Base-by-base conservation (phyloP, 2,888 invertebrate genomes). In the Prosapia bicincta region DNA sequence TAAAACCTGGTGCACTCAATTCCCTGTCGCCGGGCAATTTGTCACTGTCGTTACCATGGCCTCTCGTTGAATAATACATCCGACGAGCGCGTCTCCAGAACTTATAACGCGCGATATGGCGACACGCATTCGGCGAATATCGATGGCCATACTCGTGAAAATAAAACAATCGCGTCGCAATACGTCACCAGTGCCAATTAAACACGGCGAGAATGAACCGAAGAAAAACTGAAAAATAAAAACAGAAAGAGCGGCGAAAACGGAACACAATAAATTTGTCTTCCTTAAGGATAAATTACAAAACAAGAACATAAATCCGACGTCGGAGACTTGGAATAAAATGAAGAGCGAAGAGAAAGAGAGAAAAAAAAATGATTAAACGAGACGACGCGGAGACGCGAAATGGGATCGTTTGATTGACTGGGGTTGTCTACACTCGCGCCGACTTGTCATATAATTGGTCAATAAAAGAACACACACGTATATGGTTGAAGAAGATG, bases 381-480 rank as follows among this genome's bases (percentile, higher is more conserved):
- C 54, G 54, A n/a, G 54, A 72, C 72, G 67, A 28, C 72, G 32
- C 30, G 25, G 26, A 2, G 26, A 67, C 24, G n/a, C 32, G 67
- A 72, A 26, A 72, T 66, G 72, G 67, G 30, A 30, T 28, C 73
- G 73, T 68, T 67, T 73, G 73, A 73, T 68, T 43, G 68, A 73
- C 73, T 68, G 68, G 26, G 38, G 15, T 54, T 20, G 54, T 54
- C 54, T 54, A 54, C 54, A 54, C 54, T 54, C 66, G n/a, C 7
- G 73, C 73, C 73, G 73, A 66, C 72, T 67, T 32, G 68, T 73
- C 68, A 68, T 66, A 73, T 73, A 73, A 73, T 73, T 73, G 73
- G 73, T 43, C 73, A 73, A 73, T 73, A 73, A 68, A 73, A 38
- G 73, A 68, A 68, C 73, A 68, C 73, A 67, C 73, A 43, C 73